Evolutionary conservation across 2,113 vertebrate genomes (phyloP), one percentile per base, ranked within the genome.

Genomic region (Arvicanthis niloticus): DNA sequence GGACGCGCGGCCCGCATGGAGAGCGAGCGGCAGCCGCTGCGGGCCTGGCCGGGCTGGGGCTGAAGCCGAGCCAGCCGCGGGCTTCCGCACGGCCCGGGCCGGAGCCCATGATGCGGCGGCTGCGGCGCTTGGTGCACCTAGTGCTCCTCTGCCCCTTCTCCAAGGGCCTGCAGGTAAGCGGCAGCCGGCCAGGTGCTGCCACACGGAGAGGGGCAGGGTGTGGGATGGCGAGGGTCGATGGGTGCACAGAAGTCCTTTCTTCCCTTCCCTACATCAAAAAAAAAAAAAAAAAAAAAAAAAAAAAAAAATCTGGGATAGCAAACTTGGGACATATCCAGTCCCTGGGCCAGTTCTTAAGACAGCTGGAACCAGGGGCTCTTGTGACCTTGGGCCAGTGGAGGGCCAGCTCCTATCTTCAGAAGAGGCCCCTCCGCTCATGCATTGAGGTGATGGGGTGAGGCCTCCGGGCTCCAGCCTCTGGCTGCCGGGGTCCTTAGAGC

Each of bases 71-170:
- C 76, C 53, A 89, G 94, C 92, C 48, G 62, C 45, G 53, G 76
- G 93, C 80, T 40, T 75, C 88, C 91, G 85, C 91, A 13, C n/a
- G n/a, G 80, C 92, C 89, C 62, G 65, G 70, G 96, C 68, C 76
- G 67, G 94, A 48, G 97, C 94, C 91, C 98, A 99, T 99, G 99
- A 99, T 99, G 98, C 98, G 99, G 98, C 98, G 98, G 98, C 78
- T 99, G 97, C 98, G 99, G 98, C 99, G 99, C 93, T 98, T 99
- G 96, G 98, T 99, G 97, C 99, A 99, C 97, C 94, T 99, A 98
- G 99, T 99, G 98, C 99, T 99, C 42, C 99, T 99, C 98, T 99
- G 99, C 97, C 99, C 99, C 34, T 96, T 99, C 89, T 99, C 99
- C 89, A 99, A 99, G 97, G 99, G 99, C 75, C 97, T 99, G 98